Evolutionary conservation across 2,888 invertebrate genomes (phyloP).

Genomic region (Eupithecia tripunctaria): DNA sequence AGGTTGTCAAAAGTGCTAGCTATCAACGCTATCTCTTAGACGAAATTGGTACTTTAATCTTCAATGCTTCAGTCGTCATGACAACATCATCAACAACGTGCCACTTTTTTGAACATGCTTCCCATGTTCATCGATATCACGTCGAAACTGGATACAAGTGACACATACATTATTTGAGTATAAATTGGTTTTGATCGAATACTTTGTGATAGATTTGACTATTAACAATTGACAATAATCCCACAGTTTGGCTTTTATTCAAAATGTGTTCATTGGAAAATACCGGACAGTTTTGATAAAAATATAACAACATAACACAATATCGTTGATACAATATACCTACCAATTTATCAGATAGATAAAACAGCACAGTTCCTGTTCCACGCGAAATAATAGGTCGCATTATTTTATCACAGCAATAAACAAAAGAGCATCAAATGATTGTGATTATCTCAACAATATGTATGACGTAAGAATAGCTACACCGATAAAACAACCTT

Average conservation of each 20-base stretch:
- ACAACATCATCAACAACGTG: no score
- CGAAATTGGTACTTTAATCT: no score
- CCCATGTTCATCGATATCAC: no score
- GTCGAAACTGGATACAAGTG: no score
- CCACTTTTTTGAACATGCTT: no score
- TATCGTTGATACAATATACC: not conserved
- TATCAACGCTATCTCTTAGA: no score
- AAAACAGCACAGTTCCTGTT: not conserved
- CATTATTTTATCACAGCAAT: conserved; percentile 10
- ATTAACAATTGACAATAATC: not conserved
- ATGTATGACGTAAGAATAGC: not conserved
- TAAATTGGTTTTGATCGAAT: not conserved
- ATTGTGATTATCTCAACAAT: not conserved
- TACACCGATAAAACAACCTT: not conserved
- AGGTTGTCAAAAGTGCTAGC: no score
- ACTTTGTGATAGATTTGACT: not conserved
- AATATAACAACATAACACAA: not conserved
- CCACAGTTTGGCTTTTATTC: not conserved
- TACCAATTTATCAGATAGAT: not conserved
- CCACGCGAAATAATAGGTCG: conserved; percentile 15
- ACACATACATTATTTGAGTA: not conserved
- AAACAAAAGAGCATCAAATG: conserved; percentile 10
- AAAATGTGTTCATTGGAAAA: not conserved
- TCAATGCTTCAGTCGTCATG: no score
- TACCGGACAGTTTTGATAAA: not conserved